Evolutionary conservation across 2,797 vertebrate genomes (phyloP).

Genomic region (Aratinga solstitialis): DNA sequence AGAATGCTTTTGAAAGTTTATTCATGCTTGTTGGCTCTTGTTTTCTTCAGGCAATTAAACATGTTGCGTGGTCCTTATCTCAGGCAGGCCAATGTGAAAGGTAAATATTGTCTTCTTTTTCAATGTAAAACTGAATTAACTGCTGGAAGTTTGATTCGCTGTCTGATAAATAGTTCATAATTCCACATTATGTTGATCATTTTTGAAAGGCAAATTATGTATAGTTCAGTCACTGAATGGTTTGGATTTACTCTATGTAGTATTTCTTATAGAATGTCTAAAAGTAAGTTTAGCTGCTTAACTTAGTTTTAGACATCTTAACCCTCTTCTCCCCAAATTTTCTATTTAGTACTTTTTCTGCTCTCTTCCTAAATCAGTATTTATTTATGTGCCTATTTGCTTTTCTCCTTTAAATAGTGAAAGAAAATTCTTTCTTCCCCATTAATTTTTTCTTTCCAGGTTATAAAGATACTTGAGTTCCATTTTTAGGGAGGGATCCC

Average conservation of each 20-base stretch:
- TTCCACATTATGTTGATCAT: neutral
- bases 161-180: neutral
- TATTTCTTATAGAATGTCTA: neutral
- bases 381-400: neutral
- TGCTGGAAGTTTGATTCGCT: neutral
- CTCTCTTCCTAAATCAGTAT: neutral
- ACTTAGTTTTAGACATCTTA: neutral
- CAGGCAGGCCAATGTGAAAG: constrained; percentile 50
- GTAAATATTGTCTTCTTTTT: constrained; percentile 46
- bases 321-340: neutral
- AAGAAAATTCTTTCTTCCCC: neutral
- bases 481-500: neutral
- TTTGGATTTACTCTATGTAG: neutral
- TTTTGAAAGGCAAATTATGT: neutral
- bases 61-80: constrained; percentile 46
- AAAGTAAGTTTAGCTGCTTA: neutral
- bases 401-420: neutral
- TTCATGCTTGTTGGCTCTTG: neutral
- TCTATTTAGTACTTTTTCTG: neutral
- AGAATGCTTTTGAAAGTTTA: constrained; percentile 1
- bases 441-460: neutral
- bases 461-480: neutral
- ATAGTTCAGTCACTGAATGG: neutral
- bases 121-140: neutral
- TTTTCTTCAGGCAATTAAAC: constrained; percentile 69